Evolutionary conservation across 1,140 invertebrate genomes (phyloP).

Genomic region (Lycorma delicatula): DNA sequence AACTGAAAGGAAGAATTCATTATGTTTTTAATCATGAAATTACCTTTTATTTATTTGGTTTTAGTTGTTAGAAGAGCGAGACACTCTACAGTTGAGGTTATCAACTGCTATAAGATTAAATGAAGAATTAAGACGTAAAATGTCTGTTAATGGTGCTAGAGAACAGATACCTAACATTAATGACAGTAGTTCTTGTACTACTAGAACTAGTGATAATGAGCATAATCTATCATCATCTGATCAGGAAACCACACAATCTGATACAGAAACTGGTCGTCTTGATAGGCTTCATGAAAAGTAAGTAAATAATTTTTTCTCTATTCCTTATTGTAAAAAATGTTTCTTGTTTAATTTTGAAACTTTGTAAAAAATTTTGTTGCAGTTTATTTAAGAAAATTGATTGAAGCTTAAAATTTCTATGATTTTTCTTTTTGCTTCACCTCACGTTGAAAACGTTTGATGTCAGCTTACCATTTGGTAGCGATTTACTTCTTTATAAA

Average conservation of each 20-base stretch:
- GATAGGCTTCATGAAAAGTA: neutral
- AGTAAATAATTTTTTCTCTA: too few relatives aligned
- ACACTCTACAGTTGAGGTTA: constrained; percentile 68
- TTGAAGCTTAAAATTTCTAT: too few relatives aligned
- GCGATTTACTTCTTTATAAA: too few relatives aligned
- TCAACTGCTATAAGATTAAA: constrained; percentile 67
- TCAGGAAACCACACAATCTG: neutral
- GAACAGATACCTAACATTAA: neutral
- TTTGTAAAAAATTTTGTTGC: too few relatives aligned
- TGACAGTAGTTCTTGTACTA: neutral
- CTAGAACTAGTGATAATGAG: neutral
- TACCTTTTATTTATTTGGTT: neutral
- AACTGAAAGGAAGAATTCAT: neutral
- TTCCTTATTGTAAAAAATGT: too few relatives aligned
- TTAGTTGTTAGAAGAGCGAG: constrained; percentile 67
- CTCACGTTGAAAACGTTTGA: too few relatives aligned
- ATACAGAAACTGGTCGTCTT: neutral
- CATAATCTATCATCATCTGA: constrained; percentile 1
- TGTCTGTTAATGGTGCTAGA: neutral
- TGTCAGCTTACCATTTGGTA: too few relatives aligned
- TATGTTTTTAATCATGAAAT: neutral
- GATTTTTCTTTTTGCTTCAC: too few relatives aligned
- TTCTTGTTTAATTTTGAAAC: too few relatives aligned
- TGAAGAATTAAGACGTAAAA: constrained; percentile 42
- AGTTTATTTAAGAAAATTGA: too few relatives aligned